phyloP scores from a whole-genome alignment of 2,888 invertebrate species.

The Bruchidius siliquastri region DNA sequence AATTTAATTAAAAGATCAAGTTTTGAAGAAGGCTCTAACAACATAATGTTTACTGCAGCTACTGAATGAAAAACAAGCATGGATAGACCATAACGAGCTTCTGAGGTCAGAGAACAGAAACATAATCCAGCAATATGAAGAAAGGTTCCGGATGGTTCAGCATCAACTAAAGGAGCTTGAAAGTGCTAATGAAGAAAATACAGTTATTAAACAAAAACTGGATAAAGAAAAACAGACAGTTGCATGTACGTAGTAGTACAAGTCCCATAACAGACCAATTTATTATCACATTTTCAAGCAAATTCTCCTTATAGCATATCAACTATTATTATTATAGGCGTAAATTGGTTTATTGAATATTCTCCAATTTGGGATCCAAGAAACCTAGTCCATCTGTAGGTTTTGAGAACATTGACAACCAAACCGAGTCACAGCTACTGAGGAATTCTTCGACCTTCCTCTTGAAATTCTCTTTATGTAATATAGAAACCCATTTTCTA shows the following conservation, averaged over 20 bases:
- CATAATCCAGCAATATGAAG: slow-evolving; percentile 18
- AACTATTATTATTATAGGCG: too few relatives aligned
- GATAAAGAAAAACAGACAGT: slow-evolving; percentile 35
- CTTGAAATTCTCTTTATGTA: too few relatives aligned
- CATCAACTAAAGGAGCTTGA: slow-evolving; percentile 32
- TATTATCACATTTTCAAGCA: too few relatives aligned
- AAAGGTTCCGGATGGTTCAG: slow-evolving; percentile 30
- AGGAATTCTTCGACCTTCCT: too few relatives aligned
- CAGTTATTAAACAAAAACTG: slow-evolving; percentile 30
- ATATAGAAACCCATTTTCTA: too few relatives aligned
- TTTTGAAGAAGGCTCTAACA: not conserved
- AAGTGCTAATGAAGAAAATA: slow-evolving; percentile 25
- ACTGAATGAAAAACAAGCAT: slow-evolving; percentile 20
- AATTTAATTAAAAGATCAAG: not conserved
- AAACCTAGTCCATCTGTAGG: too few relatives aligned
- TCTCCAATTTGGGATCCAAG: too few relatives aligned
- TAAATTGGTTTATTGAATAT: too few relatives aligned
- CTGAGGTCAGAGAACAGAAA: slow-evolving; percentile 19
- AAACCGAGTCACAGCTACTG: too few relatives aligned
- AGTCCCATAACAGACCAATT: too few relatives aligned
- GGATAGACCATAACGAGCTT: slow-evolving; percentile 16
- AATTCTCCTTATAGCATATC: too few relatives aligned
- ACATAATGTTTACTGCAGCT: slow-evolving; percentile 8
- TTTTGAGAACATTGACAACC: too few relatives aligned
- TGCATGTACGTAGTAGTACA: slow-evolving; percentile 18